These are phyloP conservation scores for Cossypha dichroa DNA, from an alignment of 2,797 vertebrate genomes.

Conservation along the genomic window DNA sequence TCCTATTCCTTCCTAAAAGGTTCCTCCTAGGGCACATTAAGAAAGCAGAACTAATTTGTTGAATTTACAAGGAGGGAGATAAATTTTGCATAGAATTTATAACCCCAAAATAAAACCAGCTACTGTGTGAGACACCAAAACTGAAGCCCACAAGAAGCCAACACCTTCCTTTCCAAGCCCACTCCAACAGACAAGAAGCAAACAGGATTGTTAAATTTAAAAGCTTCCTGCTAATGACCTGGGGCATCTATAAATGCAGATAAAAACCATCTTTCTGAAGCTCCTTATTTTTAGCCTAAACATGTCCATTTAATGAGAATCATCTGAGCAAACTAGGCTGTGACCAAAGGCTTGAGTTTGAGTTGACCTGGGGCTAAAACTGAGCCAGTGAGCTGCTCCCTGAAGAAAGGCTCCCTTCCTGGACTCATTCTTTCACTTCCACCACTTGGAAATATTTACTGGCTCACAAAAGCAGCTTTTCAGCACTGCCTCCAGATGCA, in stretches of 20 bases:
- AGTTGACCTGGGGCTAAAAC: background rate
- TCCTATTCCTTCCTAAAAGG: background rate
- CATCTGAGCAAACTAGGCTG: background rate
- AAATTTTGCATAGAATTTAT: background rate
- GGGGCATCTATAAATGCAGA: conserved; percentile 5
- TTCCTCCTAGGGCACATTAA: background rate
- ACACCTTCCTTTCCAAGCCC: background rate
- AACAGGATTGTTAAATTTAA: conserved; percentile 11
- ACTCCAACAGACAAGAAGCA: background rate
- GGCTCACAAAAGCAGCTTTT: background rate
- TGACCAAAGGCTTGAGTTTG: background rate
- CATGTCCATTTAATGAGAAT: background rate
- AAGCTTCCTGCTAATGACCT: conserved; percentile 34
- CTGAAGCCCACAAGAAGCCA: background rate
- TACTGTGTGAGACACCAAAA: background rate
- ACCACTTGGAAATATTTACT: background rate
- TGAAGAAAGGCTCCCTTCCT: rapidly evolving
- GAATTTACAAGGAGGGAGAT: background rate
- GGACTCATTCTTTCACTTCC: background rate
- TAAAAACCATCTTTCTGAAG: background rate
- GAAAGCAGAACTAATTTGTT: background rate
- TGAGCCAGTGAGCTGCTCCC: background rate
- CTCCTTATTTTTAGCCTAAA: conserved; percentile 1
- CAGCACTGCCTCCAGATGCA: background rate
- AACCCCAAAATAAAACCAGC: conserved; percentile 10